Percentiles rank a stretch among this genome's conserved stretches.
phyloP scores from a whole-genome alignment of 1,140 invertebrate species.

The Cotesia typhae region DNA sequence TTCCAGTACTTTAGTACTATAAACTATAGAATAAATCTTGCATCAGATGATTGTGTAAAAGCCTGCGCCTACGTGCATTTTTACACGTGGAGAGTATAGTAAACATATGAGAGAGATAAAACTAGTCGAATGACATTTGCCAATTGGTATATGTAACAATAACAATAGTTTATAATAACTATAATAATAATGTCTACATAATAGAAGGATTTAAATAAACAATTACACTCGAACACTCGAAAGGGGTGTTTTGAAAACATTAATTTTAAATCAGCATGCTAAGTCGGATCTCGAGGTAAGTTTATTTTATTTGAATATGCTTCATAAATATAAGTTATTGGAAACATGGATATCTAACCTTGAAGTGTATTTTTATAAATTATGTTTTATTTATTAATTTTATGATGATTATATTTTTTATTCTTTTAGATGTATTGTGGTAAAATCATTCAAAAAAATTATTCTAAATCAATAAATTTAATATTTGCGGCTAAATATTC shows the following conservation, averaged over 20 bases:
- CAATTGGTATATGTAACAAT: background rate
- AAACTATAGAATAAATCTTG: no score
- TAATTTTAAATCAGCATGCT: background rate
- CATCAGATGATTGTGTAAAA: no score
- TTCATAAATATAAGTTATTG: background rate
- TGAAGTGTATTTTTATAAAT: background rate
- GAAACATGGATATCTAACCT: background rate
- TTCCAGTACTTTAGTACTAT: no score
- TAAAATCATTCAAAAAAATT: slow-evolving; percentile 52
- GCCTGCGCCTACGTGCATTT: background rate
- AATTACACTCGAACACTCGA: background rate
- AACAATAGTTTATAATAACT: background rate
- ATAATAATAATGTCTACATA: background rate
- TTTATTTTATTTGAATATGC: background rate
- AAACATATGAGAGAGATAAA: slow-evolving; percentile 15
- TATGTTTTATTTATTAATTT: background rate
- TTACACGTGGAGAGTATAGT: slow-evolving; percentile 6
- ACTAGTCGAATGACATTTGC: slow-evolving; percentile 13
- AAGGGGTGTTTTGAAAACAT: background rate
- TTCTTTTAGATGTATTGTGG: slow-evolving; percentile 59
- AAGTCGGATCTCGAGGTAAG: background rate
- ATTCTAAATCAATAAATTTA: slow-evolving; percentile 44
- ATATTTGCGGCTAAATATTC: slow-evolving; percentile 53
- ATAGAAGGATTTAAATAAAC: background rate
- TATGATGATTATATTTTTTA: slow-evolving; percentile 16